Evolutionary conservation across 2,888 invertebrate species (phyloP).

Genomic region (Phanerotoma sp.): DNA sequence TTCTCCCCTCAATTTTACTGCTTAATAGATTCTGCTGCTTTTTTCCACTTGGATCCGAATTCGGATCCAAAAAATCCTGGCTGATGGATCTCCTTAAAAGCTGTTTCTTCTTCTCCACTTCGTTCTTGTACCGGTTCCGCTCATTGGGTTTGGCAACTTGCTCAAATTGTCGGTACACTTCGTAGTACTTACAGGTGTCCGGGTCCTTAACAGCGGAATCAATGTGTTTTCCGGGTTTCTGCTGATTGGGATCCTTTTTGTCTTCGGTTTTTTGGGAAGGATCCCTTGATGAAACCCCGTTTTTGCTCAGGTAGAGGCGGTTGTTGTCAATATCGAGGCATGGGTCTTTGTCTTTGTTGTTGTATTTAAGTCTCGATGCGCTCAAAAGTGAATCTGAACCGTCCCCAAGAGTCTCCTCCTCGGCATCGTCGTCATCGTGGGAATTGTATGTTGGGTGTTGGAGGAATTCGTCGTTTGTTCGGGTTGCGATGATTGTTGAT

Average conservation of each 20-base stretch:
- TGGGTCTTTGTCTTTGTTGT: conserved; percentile 12
- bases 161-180: conserved; percentile 35
- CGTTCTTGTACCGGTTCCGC: conserved; percentile 41
- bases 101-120: conserved; percentile 47
- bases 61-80: conserved; percentile 50
- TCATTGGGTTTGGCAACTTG: conserved; percentile 27
- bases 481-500: conserved; percentile 45
- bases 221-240: conserved; percentile 23
- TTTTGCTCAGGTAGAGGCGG: conserved; percentile 1
- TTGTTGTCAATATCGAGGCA: conserved; percentile 13
- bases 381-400: conserved; percentile 73
- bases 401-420: conserved; percentile 51
- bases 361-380: conserved; percentile 60
- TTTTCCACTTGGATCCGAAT: conserved; percentile 38
- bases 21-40: conserved; percentile 40
- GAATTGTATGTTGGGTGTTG: conserved; percentile 63
- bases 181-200: conserved; percentile 18
- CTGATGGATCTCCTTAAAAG: conserved; percentile 49
- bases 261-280: background rate
- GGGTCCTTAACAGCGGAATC: conserved; percentile 24
- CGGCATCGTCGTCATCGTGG: conserved; percentile 61
- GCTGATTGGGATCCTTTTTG: conserved; percentile 3
- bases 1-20: conserved; percentile 45
- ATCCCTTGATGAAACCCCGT: conserved; percentile 16
- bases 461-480: conserved; percentile 47